These are phyloP conservation scores for Sebastes schlegelii DNA, from an alignment of 2,113 vertebrate species.

Conservation along the genomic window DNA sequence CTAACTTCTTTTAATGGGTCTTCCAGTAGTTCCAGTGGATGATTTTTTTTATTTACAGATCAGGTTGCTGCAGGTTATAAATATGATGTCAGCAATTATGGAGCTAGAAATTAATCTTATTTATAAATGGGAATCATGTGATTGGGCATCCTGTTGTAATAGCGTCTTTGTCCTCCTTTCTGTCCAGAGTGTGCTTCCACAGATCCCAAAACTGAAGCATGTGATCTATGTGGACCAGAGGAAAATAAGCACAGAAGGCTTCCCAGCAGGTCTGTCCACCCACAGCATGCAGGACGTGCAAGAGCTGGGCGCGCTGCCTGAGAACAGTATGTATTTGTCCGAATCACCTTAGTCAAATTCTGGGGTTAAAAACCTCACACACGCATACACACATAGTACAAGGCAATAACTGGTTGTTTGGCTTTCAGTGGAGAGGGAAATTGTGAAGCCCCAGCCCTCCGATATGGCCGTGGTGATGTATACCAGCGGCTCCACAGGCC, in stretches of 20 bases:
- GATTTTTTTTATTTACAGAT: background rate
- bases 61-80: background rate
- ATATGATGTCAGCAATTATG: background rate
- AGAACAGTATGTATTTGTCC: conserved; percentile 88
- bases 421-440: conserved; percentile 80
- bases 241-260: conserved; percentile 86
- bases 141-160: conserved; percentile 14
- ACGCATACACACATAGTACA: background rate
- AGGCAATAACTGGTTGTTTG: conserved; percentile 31
- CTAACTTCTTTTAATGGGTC: background rate
- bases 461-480: conserved; percentile 98
- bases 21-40: background rate
- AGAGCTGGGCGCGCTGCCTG: conserved; percentile 90
- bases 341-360: background rate
- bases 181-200: conserved; percentile 85
- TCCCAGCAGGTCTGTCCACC: conserved; percentile 88
- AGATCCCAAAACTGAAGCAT: conserved; percentile 88
- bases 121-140: conserved; percentile 4
- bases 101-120: background rate
- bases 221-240: conserved; percentile 94
- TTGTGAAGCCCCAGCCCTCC: conserved; percentile 86
- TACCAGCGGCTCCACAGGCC: conserved; percentile 96
- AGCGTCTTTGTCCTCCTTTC: conserved; percentile 22
- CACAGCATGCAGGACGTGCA: conserved; percentile 91
- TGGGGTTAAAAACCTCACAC: background rate